Percentiles rank a stretch among this genome's conserved stretches.
Evolutionary conservation across 1,140 invertebrate genomes (phyloP).

Genomic region (Caenorhabditis tropicalis): DNA sequence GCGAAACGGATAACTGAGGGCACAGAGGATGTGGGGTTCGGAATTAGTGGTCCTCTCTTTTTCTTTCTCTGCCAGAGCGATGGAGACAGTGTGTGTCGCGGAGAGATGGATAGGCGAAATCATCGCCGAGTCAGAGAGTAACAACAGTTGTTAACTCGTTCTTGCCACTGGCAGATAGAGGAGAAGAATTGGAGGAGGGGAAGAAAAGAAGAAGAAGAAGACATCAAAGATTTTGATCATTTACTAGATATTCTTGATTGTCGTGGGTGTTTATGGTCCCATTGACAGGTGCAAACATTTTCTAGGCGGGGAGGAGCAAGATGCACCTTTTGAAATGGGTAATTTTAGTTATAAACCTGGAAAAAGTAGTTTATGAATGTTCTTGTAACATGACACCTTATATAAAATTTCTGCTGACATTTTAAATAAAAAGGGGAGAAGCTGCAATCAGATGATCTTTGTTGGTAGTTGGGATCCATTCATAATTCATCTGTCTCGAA

Average conservation of each 20-base stretch:
- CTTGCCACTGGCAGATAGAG: neutral
- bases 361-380: too few relatives aligned
- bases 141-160: conserved; percentile 43
- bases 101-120: conserved; percentile 3
- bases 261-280: conserved; percentile 10
- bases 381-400: too few relatives aligned
- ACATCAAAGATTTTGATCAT: conserved; percentile 39
- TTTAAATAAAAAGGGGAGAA: too few relatives aligned
- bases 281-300: neutral
- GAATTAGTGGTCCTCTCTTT: conserved; percentile 24
- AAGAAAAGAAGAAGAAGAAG: neutral
- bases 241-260: conserved; percentile 37
- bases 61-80: neutral
- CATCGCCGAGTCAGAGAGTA: conserved; percentile 41
- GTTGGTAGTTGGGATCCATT: too few relatives aligned
- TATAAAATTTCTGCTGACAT: too few relatives aligned
- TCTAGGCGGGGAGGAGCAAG: neutral
- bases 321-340: too few relatives aligned
- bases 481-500: too few relatives aligned
- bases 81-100: neutral
- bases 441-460: too few relatives aligned
- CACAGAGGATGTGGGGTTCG: conserved; percentile 40
- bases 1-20: conserved; percentile 42
- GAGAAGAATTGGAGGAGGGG: neutral
- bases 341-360: too few relatives aligned